Evolutionary conservation across 2,797 vertebrate genomes (phyloP), one percentile per base, ranked within the genome.

Genomic region (Potorous gilbertii): DNA sequence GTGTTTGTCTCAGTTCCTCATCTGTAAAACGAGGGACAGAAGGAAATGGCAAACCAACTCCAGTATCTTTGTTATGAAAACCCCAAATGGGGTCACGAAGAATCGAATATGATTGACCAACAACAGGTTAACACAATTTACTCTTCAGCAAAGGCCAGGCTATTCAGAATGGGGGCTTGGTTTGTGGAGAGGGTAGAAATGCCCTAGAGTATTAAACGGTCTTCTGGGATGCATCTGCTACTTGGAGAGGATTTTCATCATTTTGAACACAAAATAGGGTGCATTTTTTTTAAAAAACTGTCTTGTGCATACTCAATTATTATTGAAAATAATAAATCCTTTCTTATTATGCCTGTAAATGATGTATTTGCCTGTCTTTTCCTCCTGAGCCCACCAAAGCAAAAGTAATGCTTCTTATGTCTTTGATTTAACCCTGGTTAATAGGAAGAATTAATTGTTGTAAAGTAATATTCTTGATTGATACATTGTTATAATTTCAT

Each of bases 301-400:
- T 24, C 74, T 46, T 81, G 0, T 46, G 3, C 66, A 74, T 40
- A 24, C 9, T 74, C 16, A 81, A 27, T 46, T 46, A 46, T 81
- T 46, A 81, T 81, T 81, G 21, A 81, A 46, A 46, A 81, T 81
- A 81, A 46, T 81, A 81, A 46, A 81, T 46, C 74, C 74, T 81
- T 81, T 6, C 1, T 46, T 90, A 21, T 12, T 13, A 11, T 92
- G 27, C 4, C 10, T 5, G 14, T 81, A 50, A 50, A 54, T 54
- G 31, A 54, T 93, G 55, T 14, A 29, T 9, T 55, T 46, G 24
- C 54, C n/a, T n/a, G n/a, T 54, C 54, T 4, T 52, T 95, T 94
- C 40, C 57, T 90, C 59, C 87, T 55, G 52, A 90, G 57, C 16
- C 94, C 96, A 90, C 74, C n/a, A 40, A 55, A 66, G 55, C 54